Conservation (phyloP, 2,113 vertebrate genomes). For the Bufo bufo region DNA sequence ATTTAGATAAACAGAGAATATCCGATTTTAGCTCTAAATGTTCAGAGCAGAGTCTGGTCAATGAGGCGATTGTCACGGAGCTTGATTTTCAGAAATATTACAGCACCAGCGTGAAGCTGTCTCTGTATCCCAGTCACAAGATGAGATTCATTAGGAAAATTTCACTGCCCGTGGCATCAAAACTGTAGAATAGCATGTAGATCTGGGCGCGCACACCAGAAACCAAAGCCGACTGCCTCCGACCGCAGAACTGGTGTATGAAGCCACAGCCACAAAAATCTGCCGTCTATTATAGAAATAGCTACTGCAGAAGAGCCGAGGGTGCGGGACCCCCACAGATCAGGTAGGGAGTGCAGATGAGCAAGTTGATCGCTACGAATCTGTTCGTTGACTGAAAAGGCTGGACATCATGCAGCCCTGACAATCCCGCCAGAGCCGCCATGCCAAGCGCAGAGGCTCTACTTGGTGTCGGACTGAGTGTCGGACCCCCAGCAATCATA, state of each 20-base stretch:
- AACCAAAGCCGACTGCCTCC: background rate
- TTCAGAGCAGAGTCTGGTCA: background rate
- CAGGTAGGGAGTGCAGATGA: no score
- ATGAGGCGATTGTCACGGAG: background rate
- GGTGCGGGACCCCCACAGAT: no score
- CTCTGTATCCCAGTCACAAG: background rate
- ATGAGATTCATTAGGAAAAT: slow-evolving; percentile 18
- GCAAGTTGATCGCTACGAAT: no score
- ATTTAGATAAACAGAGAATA: background rate
- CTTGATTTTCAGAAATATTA: slow-evolving; percentile 17
- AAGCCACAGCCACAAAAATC: background rate
- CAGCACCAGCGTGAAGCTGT: background rate
- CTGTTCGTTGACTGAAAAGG: no score
- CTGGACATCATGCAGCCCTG: no score
- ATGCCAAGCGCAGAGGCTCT: no score
- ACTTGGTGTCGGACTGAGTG: no score
- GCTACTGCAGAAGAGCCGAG: no score
- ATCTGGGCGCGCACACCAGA: background rate
- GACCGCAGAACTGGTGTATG: background rate
- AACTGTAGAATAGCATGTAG: background rate
- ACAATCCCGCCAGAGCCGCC: no score
- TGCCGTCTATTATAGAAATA: no score
- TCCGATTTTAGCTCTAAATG: background rate
- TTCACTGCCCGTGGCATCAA: slow-evolving; percentile 3
- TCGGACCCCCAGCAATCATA: no score